Percentiles rank a stretch among this genome's conserved stretches.
Evolutionary conservation across 2,888 invertebrate species (phyloP).

Genomic region (Agonopterix alstromeriana): DNA sequence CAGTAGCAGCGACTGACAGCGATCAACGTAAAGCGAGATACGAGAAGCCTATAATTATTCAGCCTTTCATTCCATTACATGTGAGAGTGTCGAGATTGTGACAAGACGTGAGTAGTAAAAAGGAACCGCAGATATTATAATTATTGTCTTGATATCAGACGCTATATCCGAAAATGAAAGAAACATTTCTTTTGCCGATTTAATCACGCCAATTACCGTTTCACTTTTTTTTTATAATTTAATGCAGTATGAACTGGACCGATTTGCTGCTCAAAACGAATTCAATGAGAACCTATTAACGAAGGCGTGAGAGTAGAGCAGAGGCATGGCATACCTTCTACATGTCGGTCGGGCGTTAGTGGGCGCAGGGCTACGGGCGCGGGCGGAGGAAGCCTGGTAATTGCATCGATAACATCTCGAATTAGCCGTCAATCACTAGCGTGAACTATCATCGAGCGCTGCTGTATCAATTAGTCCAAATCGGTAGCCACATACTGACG

Average conservation of each 20-base stretch:
- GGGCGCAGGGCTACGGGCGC: constrained; percentile 12
- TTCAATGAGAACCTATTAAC: not conserved
- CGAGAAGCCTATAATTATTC: constrained; percentile 36
- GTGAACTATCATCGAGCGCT: constrained; percentile 58
- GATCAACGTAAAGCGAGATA: constrained; percentile 29
- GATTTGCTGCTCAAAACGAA: too few species aligned
- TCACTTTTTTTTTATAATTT: too few species aligned
- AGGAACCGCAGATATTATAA: constrained; percentile 17
- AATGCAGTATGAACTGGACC: too few species aligned
- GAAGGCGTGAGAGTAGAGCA: not conserved
- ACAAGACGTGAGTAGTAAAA: constrained; percentile 12
- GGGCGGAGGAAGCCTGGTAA: constrained; percentile 33
- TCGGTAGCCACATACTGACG: constrained; percentile 62
- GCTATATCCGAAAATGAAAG: not conserved
- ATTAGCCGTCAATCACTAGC: constrained; percentile 68
- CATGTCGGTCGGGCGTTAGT: not conserved
- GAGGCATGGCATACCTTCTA: not conserved
- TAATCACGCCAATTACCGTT: too few species aligned
- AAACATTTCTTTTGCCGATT: not conserved
- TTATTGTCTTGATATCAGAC: not conserved
- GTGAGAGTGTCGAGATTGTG: constrained; percentile 15
- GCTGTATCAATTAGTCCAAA: constrained; percentile 70
- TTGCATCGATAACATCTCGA: constrained; percentile 69
- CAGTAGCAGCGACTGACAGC: constrained; percentile 46
- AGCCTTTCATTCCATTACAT: constrained; percentile 35